phyloP scores from a whole-genome alignment of 35 echinoderm and acorn worm species.

The Holothuria glaberrima region DNA sequence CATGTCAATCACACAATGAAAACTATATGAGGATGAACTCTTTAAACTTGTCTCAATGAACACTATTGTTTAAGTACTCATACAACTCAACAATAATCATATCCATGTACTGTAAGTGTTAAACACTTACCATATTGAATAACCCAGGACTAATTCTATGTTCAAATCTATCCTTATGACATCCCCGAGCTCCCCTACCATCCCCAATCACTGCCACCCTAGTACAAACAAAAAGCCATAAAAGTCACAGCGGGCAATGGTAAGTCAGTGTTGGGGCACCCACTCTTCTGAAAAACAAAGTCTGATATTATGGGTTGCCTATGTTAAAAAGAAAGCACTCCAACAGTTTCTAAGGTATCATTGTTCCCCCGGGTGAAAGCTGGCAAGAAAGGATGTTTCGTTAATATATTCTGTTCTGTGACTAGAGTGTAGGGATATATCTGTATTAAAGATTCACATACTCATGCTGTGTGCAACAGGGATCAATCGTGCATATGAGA shows the following conservation, averaged over 20 bases:
- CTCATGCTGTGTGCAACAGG: conserved; percentile 11
- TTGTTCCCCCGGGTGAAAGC: conserved; percentile 19
- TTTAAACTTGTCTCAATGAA: too few species aligned
- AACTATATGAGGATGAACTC: too few species aligned
- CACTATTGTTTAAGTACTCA: too few species aligned
- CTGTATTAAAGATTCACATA: neutral
- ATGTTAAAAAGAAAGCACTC: conserved; percentile 5
- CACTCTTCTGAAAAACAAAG: conserved; percentile 24
- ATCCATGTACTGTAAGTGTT: too few species aligned
- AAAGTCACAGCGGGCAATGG: neutral
- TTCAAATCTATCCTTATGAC: too few species aligned
- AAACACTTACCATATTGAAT: too few species aligned
- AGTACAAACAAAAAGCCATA: conserved; percentile 27
- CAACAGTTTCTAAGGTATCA: conserved; percentile 2
- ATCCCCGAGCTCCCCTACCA: too few species aligned
- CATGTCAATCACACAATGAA: too few species aligned
- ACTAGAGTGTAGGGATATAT: neutral
- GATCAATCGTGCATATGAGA: conserved; percentile 3
- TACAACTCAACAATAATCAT: too few species aligned
- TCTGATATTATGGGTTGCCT: conserved; percentile 6
- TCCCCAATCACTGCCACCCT: neutral
- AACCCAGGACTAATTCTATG: too few species aligned
- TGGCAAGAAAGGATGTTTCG: conserved; percentile 38
- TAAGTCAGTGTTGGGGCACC: neutral
- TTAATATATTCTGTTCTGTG: conserved; percentile 14